Percentiles rank a stretch among this genome's conserved stretches.
These are phyloP conservation scores for Montipora cactus DNA, from an alignment of 64 coral and sea anemone genomes.

Conservation along the genomic window DNA sequence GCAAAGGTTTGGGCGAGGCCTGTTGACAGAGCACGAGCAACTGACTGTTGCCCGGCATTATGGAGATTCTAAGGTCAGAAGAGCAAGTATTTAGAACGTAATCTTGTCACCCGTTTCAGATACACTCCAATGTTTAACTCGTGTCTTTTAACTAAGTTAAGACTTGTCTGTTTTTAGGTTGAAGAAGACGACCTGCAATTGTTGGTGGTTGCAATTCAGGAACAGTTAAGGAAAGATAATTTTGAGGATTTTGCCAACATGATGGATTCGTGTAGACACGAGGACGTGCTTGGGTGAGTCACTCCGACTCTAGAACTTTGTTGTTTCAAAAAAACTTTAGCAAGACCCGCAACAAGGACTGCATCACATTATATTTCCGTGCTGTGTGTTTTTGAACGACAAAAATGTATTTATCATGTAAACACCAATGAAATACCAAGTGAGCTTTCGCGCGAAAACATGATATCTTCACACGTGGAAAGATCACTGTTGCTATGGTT, in stretches of 20 bases:
- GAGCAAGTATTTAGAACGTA: background rate
- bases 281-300: constrained; percentile 85
- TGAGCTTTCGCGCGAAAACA: too few relatives aligned
- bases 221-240: constrained; percentile 96
- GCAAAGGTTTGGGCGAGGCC: constrained; percentile 57
- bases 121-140: too few relatives aligned
- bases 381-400: too few relatives aligned
- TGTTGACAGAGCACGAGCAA: constrained; percentile 90
- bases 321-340: too few relatives aligned
- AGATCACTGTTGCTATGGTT: too few relatives aligned
- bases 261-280: constrained; percentile 89
- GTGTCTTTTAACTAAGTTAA: too few relatives aligned
- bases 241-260: constrained; percentile 96
- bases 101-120: too few relatives aligned
- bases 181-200: constrained; percentile 73
- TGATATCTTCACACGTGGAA: too few relatives aligned
- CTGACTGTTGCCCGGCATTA: constrained; percentile 84
- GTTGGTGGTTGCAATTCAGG: constrained; percentile 91
- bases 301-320: background rate
- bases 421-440: too few relatives aligned
- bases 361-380: too few relatives aligned
- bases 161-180: constrained; percentile 25
- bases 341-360: too few relatives aligned
- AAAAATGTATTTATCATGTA: too few relatives aligned
- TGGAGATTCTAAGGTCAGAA: constrained; percentile 64